These are phyloP conservation scores for Beroe ovata DNA, from an alignment of 37 sponge, comb jelly and placozoan genomes.

Conservation along the genomic window DNA sequence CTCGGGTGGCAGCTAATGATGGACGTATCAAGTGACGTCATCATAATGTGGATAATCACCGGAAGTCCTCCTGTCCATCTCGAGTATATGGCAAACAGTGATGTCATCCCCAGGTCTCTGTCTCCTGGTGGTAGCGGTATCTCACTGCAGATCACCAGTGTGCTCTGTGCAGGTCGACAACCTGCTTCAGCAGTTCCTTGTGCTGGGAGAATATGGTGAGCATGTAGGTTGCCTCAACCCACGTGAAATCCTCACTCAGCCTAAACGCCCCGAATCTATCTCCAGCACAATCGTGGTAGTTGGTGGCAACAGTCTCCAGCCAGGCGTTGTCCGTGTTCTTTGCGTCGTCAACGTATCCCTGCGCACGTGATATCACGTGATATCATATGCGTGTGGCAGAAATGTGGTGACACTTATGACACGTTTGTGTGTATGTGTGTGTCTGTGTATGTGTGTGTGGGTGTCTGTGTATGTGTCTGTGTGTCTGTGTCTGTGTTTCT, in stretches of 20 bases:
- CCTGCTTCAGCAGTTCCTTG: conserved; percentile 17
- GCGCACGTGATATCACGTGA: background rate
- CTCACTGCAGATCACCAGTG: conserved; percentile 59
- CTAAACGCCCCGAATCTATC: background rate
- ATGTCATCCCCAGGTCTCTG: no score
- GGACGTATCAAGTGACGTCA: no score
- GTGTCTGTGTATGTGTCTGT: no score
- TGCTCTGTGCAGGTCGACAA: conserved; percentile 43
- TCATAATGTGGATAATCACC: no score
- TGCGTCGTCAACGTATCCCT: conserved; percentile 63
- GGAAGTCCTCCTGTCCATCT: no score
- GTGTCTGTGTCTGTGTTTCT: no score
- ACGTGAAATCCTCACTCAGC: conserved; percentile 8
- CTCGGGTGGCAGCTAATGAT: no score
- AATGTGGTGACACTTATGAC: no score
- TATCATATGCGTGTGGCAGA: background rate
- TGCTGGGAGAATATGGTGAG: conserved; percentile 48
- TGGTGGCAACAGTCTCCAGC: conserved; percentile 41
- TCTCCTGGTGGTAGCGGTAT: no score
- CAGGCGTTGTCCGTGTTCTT: conserved; percentile 67
- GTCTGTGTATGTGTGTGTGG: no score
- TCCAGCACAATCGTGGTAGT: conserved; percentile 42
- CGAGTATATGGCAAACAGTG: no score
- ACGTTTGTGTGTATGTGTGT: no score
- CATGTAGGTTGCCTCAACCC: conserved; percentile 41